phyloP scores from a whole-genome alignment of 2,113 vertebrate species.

The Zapornia atra region DNA sequence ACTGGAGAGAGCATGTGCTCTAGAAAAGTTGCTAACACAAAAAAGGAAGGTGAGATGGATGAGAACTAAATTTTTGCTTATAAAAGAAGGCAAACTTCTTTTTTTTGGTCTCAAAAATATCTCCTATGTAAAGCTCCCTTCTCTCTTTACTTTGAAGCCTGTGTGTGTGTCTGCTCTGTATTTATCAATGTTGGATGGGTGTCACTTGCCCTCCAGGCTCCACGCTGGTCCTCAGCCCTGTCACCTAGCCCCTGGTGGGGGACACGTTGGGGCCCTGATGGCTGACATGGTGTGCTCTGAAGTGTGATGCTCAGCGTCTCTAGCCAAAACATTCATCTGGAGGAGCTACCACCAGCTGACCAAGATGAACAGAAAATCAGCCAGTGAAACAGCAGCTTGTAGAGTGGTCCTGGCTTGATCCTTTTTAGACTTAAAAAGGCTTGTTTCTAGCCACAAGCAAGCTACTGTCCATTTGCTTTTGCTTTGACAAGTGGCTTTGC shows the following conservation, averaged over 20 bases:
- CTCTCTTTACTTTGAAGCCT: background rate
- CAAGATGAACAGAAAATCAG: background rate
- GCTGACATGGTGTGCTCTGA: background rate
- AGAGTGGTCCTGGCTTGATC: background rate
- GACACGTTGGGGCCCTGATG: accelerated
- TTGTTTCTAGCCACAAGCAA: background rate
- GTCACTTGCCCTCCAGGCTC: background rate
- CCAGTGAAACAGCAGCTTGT: background rate
- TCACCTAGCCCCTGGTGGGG: accelerated
- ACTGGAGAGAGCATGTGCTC: background rate
- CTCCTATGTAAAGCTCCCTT: background rate
- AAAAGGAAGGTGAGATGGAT: background rate
- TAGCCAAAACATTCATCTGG: background rate
- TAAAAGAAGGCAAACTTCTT: background rate
- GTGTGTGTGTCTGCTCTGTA: background rate
- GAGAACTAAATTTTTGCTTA: background rate
- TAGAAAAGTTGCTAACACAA: background rate
- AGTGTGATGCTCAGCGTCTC: background rate
- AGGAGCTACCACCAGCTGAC: background rate
- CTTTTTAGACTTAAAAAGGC: background rate
- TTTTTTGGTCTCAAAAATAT: background rate
- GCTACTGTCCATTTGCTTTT: background rate
- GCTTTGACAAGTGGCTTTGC: background rate
- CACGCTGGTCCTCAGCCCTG: background rate
- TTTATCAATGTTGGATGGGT: background rate